Percentiles rank a stretch among this genome's conserved stretches.
These are phyloP conservation scores for Calyptomena viridis DNA, from an alignment of 2,113 vertebrate species.

Conservation along the genomic window DNA sequence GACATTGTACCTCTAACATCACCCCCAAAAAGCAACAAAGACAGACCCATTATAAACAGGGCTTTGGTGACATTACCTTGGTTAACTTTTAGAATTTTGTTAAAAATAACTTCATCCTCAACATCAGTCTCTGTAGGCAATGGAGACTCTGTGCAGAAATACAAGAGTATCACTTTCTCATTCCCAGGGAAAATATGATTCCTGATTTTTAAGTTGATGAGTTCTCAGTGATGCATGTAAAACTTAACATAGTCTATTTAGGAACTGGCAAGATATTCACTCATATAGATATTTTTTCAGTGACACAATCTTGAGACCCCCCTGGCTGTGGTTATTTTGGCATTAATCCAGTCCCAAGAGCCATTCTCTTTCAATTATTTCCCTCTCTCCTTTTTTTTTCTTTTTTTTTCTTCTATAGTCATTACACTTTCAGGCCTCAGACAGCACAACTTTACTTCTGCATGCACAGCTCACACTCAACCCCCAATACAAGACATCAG, in stretches of 20 bases:
- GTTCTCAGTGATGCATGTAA: not conserved
- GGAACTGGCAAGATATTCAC: not conserved
- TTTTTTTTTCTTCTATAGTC: not conserved
- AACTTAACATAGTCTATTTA: not conserved
- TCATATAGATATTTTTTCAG: not conserved
- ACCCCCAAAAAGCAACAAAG: not conserved
- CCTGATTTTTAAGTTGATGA: not conserved
- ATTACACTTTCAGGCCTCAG: not conserved
- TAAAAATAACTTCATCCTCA: constrained; percentile 8
- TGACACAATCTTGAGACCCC: not conserved
- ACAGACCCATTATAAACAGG: not conserved
- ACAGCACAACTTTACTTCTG: not conserved
- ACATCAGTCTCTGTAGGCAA: not conserved
- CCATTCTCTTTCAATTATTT: not conserved
- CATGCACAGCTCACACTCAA: not conserved
- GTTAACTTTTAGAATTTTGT: constrained; percentile 49
- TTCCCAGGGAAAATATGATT: not conserved
- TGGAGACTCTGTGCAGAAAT: constrained; percentile 39
- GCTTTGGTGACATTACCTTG: constrained; percentile 27
- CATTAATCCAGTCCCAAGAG: not conserved
- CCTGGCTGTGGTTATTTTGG: not conserved
- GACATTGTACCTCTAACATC: not conserved
- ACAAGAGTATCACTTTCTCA: not conserved
- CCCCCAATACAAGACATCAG: not conserved
- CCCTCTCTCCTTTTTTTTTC: not conserved